Percentiles rank a stretch among this genome's conserved stretches.
Evolutionary conservation across 2,888 invertebrate genomes (phyloP).

Genomic region (Melangyna quadrimaculata): DNA sequence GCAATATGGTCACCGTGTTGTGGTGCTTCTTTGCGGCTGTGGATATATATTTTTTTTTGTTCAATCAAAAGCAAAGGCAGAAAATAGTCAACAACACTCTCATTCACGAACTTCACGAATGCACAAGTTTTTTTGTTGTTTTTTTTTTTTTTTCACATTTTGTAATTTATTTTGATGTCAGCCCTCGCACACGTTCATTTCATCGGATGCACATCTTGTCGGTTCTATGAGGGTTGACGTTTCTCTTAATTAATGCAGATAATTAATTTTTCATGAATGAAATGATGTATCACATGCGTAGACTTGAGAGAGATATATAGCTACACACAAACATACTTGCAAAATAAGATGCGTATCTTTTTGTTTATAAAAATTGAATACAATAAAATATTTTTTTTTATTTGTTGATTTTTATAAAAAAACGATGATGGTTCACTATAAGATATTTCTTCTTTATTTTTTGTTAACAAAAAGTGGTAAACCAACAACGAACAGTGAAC

Average conservation of each 20-base stretch:
- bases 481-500: not conserved
- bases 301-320: not conserved
- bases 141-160: not conserved
- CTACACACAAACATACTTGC: slow-evolving; percentile 8
- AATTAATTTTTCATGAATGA: slow-evolving; percentile 70
- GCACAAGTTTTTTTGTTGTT: not conserved
- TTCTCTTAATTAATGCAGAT: slow-evolving; percentile 69
- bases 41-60: not conserved
- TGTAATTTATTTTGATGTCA: slow-evolving; percentile 4
- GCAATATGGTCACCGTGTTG: slow-evolving; percentile 22
- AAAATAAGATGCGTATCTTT: slow-evolving; percentile 60
- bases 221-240: slow-evolving; percentile 14
- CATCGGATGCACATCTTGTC: slow-evolving; percentile 13
- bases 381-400: not conserved
- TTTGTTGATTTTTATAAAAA: not conserved
- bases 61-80: slow-evolving; percentile 13
- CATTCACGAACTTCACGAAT: slow-evolving; percentile 54
- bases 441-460: not conserved
- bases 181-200: slow-evolving; percentile 17
- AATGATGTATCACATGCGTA: slow-evolving; percentile 17
- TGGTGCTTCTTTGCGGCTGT: not conserved
- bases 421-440: not conserved
- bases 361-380: slow-evolving; percentile 15
- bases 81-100: slow-evolving; percentile 18
- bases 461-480: not conserved